A percentile compares a stretch with the other conserved stretches of the same genome.
Evolutionary conservation across 2,113 vertebrate species (phyloP).

Genomic region (Corythornis madagascariensis): DNA sequence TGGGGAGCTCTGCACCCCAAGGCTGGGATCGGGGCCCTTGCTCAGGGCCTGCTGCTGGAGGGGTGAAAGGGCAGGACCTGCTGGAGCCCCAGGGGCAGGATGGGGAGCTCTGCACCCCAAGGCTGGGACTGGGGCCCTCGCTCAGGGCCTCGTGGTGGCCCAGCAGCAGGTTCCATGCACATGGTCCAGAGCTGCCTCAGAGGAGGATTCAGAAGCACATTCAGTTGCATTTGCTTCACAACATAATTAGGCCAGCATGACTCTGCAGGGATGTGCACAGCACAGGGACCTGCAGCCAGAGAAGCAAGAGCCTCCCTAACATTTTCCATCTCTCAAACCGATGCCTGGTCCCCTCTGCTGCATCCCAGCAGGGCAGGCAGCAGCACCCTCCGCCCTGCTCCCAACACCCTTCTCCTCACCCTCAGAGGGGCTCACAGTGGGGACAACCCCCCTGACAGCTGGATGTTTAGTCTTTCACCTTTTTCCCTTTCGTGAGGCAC

Average conservation of each 20-base stretch:
- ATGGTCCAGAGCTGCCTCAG: accelerated
- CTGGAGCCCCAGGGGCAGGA: background rate
- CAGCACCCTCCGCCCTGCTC: accelerated
- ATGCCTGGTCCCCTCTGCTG: accelerated
- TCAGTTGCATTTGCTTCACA: background rate
- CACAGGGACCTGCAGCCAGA: background rate
- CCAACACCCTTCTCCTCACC: accelerated
- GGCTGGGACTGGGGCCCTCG: too few relatives aligned
- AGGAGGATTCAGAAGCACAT: background rate
- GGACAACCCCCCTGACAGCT: background rate
- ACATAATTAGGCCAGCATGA: background rate
- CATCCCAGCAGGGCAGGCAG: accelerated
- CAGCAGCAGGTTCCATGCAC: accelerated
- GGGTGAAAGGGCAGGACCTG: background rate
- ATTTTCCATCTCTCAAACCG: background rate
- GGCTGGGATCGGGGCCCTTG: too few relatives aligned
- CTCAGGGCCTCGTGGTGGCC: too few relatives aligned
- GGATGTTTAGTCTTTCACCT: background rate
- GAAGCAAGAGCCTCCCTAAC: background rate
- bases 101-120: background rate
- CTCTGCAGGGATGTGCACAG: background rate
- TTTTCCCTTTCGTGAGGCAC: accelerated
- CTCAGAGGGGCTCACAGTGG: background rate
- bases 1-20: background rate
- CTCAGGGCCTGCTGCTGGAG: background rate